Conservation (phyloP, 2,113 vertebrate species). For the Cyprinodon brontotheroides region DNA sequence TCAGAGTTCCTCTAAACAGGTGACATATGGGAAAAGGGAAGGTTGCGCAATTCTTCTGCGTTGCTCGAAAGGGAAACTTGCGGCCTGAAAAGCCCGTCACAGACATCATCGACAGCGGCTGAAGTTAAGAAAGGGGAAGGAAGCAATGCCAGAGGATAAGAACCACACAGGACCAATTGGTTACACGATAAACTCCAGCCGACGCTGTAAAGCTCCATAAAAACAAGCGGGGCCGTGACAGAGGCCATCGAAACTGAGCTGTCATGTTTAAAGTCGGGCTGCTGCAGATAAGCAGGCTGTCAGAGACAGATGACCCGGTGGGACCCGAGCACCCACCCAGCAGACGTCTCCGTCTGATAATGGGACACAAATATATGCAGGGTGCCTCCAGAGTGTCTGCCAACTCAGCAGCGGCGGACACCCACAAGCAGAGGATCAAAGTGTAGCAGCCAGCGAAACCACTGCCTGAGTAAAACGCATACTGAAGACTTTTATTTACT, state of each 20-base stretch:
- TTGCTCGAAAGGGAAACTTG: conserved; percentile 56
- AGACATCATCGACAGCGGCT: conserved; percentile 18
- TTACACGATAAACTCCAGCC: conserved; percentile 38
- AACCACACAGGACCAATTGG: conserved; percentile 36
- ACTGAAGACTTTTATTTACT: neutral
- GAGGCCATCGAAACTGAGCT: conserved; percentile 24
- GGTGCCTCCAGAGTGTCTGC: conserved; percentile 31
- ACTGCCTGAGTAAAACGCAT: neutral
- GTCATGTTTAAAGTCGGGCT: conserved; percentile 30
- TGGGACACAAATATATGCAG: conserved; percentile 52
- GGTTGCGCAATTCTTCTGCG: conserved; percentile 22
- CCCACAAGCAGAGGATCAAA: neutral
- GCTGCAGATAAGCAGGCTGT: conserved; percentile 56
- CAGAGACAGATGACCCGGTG: conserved; percentile 31
- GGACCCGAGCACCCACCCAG: conserved; percentile 30
- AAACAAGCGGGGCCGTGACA: conserved; percentile 29
- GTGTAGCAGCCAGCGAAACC: neutral
- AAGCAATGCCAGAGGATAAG: conserved; percentile 51
- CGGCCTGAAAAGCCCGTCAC: conserved; percentile 15
- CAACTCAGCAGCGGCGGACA: conserved; percentile 25
- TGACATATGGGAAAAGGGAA: conserved; percentile 45
- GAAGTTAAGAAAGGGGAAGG: conserved; percentile 63
- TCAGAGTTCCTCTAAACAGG: conserved; percentile 70
- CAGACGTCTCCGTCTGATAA: conserved; percentile 57
- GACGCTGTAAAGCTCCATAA: conserved; percentile 17